Evolutionary conservation across 2,113 vertebrate genomes (phyloP).

Genomic region (Alligator mississippiensis): DNA sequence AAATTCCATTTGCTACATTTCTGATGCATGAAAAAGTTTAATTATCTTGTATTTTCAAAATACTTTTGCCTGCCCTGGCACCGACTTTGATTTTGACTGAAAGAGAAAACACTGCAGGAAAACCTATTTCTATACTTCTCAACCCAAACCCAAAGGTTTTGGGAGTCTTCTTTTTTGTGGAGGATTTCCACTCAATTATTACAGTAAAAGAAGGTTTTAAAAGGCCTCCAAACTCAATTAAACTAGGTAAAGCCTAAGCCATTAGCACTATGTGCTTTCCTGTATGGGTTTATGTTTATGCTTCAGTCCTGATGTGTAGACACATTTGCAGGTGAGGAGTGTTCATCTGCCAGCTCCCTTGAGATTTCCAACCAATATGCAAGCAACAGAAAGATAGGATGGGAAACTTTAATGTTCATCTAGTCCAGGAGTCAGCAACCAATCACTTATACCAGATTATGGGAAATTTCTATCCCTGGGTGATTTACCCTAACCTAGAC

Average conservation of each 20-base stretch:
- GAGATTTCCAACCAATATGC: neutral
- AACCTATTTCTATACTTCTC: neutral
- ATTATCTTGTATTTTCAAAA: neutral
- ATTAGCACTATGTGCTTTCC: neutral
- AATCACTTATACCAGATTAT: no score
- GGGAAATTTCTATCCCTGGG: no score
- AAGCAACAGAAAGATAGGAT: neutral
- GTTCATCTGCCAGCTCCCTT: neutral
- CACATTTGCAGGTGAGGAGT: neutral
- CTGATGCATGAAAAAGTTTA: neutral
- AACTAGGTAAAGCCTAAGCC: neutral
- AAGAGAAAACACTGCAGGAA: neutral
- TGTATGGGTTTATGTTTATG: neutral
- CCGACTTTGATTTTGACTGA: neutral
- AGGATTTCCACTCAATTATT: neutral
- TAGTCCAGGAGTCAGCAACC: no score
- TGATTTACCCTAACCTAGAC: no score
- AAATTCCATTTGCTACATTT: neutral
- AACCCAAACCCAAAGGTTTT: neutral
- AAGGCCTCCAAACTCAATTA: neutral
- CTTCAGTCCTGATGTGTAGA: neutral
- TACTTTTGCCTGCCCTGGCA: neutral
- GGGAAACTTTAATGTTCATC: no score
- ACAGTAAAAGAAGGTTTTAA: neutral
- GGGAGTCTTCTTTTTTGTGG: neutral